Conservation (phyloP, 2,113 vertebrate genomes). For the Meles meles region DNA sequence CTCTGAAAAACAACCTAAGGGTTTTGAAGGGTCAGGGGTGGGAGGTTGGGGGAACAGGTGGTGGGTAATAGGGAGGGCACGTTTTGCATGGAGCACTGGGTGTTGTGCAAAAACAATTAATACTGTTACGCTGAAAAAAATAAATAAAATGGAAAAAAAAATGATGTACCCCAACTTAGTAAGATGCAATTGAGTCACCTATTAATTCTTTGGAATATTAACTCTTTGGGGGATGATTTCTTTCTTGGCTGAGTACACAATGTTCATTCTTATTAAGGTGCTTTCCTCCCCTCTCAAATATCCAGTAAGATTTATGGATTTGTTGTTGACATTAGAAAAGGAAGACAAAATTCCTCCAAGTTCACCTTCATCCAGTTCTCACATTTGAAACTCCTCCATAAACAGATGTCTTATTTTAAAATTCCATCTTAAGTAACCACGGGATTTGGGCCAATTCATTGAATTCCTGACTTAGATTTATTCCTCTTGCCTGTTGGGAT, state of each 20-base stretch:
- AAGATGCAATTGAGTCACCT: not conserved
- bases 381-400: conserved; percentile 32
- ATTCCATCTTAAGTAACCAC: conserved; percentile 8
- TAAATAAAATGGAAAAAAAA: too few relatives aligned
- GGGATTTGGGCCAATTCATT: not conserved
- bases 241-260: not conserved
- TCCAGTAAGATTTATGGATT: conserved; percentile 15
- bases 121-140: too few relatives aligned
- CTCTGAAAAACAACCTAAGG: too few relatives aligned
- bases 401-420: conserved; percentile 37
- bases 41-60: too few relatives aligned
- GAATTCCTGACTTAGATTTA: conserved; percentile 22
- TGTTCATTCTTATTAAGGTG: not conserved
- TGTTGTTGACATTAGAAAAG: conserved; percentile 4
- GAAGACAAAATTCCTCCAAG: conserved; percentile 18
- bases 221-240: not conserved
- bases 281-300: conserved; percentile 9
- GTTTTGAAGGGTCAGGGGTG: too few relatives aligned
- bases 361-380: not conserved
- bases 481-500: not conserved
- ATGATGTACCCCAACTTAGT: not conserved
- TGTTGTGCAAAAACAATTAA: too few relatives aligned
- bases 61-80: too few relatives aligned
- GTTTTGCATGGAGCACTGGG: too few relatives aligned
- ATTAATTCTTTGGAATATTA: not conserved